phyloP scores from a whole-genome alignment of 1,140 invertebrate genomes.

The Hylaeus volcanicus region DNA sequence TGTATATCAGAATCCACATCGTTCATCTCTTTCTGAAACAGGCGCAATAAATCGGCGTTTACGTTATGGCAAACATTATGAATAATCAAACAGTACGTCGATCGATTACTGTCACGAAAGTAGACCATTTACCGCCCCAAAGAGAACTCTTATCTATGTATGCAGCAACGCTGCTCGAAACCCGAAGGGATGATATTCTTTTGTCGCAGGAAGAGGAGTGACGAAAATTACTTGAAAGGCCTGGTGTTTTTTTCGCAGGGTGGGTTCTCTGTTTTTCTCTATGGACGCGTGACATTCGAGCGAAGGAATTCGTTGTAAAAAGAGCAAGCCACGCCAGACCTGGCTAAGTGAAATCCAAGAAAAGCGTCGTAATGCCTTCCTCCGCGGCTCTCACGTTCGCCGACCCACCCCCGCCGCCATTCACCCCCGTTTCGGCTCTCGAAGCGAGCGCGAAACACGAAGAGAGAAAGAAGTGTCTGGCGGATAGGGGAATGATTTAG shows the following conservation, averaged over 20 bases:
- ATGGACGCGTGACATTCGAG: not conserved
- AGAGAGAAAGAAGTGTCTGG: slow-evolving; percentile 15
- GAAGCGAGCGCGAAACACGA: not conserved
- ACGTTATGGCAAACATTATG: too few relatives aligned
- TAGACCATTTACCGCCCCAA: too few relatives aligned
- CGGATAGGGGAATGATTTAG: slow-evolving; percentile 43
- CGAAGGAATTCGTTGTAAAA: slow-evolving; percentile 10
- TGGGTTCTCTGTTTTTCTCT: too few relatives aligned
- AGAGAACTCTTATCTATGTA: too few relatives aligned
- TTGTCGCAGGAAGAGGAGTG: not conserved
- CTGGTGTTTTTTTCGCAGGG: not conserved
- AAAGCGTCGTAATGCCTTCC: slow-evolving; percentile 17
- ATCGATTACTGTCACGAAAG: too few relatives aligned
- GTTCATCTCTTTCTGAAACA: too few relatives aligned
- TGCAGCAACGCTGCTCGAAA: too few relatives aligned
- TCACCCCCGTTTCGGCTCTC: slow-evolving; percentile 12
- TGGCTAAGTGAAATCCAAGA: slow-evolving; percentile 18
- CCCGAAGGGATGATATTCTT: not conserved
- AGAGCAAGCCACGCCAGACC: not conserved
- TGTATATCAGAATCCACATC: too few relatives aligned
- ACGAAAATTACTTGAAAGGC: slow-evolving; percentile 5
- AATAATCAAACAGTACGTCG: too few relatives aligned
- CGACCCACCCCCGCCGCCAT: not conserved
- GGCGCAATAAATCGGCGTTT: too few relatives aligned
- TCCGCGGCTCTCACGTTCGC: not conserved